phyloP scores from a whole-genome alignment of 2,888 invertebrate species.

The Tethea ocularis region DNA sequence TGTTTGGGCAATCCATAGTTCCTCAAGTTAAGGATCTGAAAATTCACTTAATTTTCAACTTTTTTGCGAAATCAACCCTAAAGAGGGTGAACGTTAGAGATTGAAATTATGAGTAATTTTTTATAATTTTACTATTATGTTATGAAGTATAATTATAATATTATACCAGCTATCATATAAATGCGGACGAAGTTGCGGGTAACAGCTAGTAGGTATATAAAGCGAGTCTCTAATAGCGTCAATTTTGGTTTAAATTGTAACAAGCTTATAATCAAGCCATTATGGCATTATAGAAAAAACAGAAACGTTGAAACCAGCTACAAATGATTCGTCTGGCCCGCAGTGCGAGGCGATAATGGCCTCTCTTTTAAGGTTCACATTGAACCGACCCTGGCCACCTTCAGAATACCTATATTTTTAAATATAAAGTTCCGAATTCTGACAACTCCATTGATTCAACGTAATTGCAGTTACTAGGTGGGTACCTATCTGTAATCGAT shows the following conservation, averaged over 20 bases:
- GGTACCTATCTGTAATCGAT: constrained; percentile 26
- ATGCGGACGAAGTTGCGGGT: too few relatives aligned
- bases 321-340: constrained; percentile 11
- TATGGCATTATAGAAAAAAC: constrained; percentile 11
- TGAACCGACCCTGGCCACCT: constrained; percentile 14
- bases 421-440: constrained; percentile 18
- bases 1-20: too few relatives aligned
- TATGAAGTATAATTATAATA: too few relatives aligned
- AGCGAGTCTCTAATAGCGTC: background rate
- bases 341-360: constrained; percentile 10
- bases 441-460: constrained; percentile 12
- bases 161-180: too few relatives aligned
- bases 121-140: too few relatives aligned
- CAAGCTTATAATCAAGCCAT: constrained; percentile 7
- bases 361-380: constrained; percentile 18
- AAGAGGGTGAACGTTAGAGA: too few relatives aligned
- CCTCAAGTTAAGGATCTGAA: too few relatives aligned
- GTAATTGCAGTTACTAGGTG: constrained; percentile 4
- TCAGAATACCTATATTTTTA: constrained; percentile 14
- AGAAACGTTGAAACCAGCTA: constrained; percentile 12
- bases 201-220: too few relatives aligned
- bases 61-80: too few relatives aligned
- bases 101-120: too few relatives aligned
- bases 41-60: too few relatives aligned
- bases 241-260: constrained; percentile 15